Evolutionary conservation across 2,113 vertebrate genomes (phyloP).

Genomic region (Desmodus rotundus): DNA sequence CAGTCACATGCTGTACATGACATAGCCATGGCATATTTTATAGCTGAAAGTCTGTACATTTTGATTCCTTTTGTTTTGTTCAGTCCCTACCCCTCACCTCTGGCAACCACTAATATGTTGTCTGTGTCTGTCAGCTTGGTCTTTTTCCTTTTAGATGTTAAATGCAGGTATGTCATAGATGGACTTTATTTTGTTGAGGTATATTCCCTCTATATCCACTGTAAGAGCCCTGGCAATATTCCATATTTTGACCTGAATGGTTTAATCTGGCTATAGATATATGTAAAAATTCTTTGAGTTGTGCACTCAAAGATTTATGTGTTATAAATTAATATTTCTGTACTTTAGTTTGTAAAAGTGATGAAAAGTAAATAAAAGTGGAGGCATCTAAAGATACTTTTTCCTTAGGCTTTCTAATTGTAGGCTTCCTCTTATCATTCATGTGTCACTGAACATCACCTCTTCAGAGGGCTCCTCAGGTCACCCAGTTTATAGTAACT

Average conservation of each 20-base stretch:
- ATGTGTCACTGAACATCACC: not conserved
- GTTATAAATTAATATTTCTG: not conserved
- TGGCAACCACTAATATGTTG: not conserved
- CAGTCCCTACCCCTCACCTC: too few species aligned
- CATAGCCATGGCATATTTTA: not conserved
- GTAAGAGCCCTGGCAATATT: not conserved
- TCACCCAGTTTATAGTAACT: not conserved
- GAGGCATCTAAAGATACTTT: not conserved
- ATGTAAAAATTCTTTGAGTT: not conserved
- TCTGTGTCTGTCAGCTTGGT: not conserved
- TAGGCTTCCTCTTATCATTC: not conserved
- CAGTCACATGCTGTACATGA: not conserved
- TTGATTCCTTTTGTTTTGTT: not conserved
- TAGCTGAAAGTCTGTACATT: not conserved
- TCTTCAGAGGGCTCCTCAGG: not conserved
- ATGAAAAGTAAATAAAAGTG: not conserved
- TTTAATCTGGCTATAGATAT: not conserved
- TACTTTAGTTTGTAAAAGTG: not conserved
- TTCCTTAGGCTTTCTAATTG: not conserved
- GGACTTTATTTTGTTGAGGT: not conserved
- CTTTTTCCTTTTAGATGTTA: not conserved
- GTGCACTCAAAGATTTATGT: not conserved
- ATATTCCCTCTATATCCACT: not conserved
- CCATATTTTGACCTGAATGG: not conserved
- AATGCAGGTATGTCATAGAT: not conserved